A percentile compares a stretch with the other conserved stretches of the same genome.
Conservation (phyloP, 2,113 vertebrate species). For the Fukomys damarensis region DNA sequence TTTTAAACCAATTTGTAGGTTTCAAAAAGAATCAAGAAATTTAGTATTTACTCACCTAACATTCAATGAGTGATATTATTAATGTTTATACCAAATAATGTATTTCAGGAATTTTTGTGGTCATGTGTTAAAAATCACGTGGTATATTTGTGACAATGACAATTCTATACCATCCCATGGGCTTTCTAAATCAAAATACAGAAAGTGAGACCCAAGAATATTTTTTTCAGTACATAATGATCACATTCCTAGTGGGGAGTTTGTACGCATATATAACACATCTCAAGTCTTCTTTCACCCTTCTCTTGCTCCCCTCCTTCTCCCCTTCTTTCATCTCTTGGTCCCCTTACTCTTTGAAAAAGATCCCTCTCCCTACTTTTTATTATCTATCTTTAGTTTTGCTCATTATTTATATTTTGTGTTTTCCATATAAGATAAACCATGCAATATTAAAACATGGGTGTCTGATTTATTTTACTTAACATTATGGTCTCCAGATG, state of each 20-base stretch:
- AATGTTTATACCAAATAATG: neutral
- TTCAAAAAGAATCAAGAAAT: neutral
- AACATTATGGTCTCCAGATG: neutral
- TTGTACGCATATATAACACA: neutral
- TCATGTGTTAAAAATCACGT: neutral
- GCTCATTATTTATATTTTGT: neutral
- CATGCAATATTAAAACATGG: neutral
- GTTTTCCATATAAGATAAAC: neutral
- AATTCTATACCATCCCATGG: neutral
- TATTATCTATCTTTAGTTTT: neutral
- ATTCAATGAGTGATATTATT: neutral
- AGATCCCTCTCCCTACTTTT: neutral
- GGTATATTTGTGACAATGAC: neutral
- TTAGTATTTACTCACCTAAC: neutral
- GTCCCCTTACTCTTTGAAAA: neutral
- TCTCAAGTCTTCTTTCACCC: neutral
- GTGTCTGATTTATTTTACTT: neutral
- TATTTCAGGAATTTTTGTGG: neutral
- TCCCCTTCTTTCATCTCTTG: neutral
- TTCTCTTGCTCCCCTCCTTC: neutral
- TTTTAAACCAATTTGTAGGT: neutral
- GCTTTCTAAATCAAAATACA: neutral
- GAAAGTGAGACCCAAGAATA: neutral
- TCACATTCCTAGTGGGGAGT: neutral
- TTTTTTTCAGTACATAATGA: neutral